Base-by-base conservation (phyloP, 2,797 vertebrate species). In the Limosa lapponica region DNA sequence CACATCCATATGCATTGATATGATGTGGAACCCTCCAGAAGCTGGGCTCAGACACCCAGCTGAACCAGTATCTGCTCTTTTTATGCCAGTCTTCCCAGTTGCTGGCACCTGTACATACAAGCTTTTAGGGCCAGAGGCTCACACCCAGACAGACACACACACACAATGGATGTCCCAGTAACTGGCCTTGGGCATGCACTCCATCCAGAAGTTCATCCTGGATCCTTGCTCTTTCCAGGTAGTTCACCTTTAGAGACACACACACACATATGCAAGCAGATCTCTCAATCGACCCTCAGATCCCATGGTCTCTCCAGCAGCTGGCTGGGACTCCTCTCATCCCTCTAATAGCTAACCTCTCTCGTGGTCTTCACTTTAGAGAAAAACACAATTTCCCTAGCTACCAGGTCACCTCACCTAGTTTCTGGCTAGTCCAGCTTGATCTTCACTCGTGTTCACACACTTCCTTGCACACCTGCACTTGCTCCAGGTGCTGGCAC, bases 151-250 rank as follows among this genome's bases (percentile, higher is more conserved):
- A 34, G 3, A 15, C 8, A 39, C 20, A 54, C 28, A 54, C 28
- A 32, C 3, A 24, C 2, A 1, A 16, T 10, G 18, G 16, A 55
- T 37, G 9, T 52, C 27, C 18, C 12, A 43, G 43, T 12, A 65
- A 8, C 16, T 70, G 24, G 13, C 34, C 17, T 55, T 48, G 36
- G 16, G 6, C 17, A 23, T 16, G 30, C n/a, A 61, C 15, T 51
- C 23, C 10, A 32, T n/a, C 2, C 17, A 49, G 20, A 7, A 54
- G 0, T 4, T 8, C 2, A 1, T 22, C 32, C 44, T 5, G 11
- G 3, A n/a, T 46, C 8, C 22, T 25, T 44, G 36, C 6, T 23
- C 16, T 77, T 85, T 19, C 72, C n/a, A 71, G 22, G 10, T 39
- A 46, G 12, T 66, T 77, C 2, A 12, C 19, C 20, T 37, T 8